A percentile compares a stretch with the other conserved stretches of the same genome.
Evolutionary conservation across 2,888 invertebrate genomes (phyloP).

Genomic region (Pecten maximus): DNA sequence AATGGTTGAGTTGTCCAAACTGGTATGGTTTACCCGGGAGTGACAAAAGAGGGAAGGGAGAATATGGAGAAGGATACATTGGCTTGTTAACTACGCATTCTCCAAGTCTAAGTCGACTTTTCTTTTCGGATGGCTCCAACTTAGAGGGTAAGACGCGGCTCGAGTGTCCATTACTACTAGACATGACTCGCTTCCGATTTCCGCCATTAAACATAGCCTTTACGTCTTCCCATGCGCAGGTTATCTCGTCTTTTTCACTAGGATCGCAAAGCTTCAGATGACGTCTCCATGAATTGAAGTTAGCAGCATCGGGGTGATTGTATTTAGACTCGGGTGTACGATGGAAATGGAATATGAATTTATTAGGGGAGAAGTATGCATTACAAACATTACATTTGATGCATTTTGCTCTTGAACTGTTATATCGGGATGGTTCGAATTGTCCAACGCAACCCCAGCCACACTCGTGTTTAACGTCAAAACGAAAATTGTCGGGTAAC

Average conservation of each 20-base stretch:
- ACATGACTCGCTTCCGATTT: conserved; percentile 88
- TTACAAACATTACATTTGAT: conserved; percentile 96
- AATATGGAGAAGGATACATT: conserved; percentile 62
- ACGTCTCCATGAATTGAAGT: conserved; percentile 98
- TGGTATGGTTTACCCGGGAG: conserved; percentile 66
- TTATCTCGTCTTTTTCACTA: conserved; percentile 79
- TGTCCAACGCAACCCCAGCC: conserved; percentile 95
- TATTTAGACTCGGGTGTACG: conserved; percentile 85
- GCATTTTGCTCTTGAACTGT: conserved; percentile 94
- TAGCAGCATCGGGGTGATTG: conserved; percentile 98
- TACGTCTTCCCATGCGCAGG: conserved; percentile 96
- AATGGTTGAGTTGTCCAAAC: conserved; percentile 58
- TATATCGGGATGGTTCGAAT: conserved; percentile 84
- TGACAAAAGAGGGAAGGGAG: conserved; percentile 64
- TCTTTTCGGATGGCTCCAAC: conserved; percentile 52
- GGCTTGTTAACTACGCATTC: conserved; percentile 59
- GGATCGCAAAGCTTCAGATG: conserved; percentile 93
- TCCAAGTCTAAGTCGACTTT: conserved; percentile 55
- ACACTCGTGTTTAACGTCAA: conserved; percentile 95
- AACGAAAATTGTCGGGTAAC: conserved; percentile 97
- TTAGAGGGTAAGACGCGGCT: neutral
- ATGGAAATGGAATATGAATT: conserved; percentile 99
- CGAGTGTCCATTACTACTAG: conserved; percentile 47
- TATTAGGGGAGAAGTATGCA: conserved; percentile 98
- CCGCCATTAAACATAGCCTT: conserved; percentile 99